These are phyloP conservation scores for Gymnarchus niloticus DNA, from an alignment of 2,113 vertebrate species.

Conservation along the genomic window DNA sequence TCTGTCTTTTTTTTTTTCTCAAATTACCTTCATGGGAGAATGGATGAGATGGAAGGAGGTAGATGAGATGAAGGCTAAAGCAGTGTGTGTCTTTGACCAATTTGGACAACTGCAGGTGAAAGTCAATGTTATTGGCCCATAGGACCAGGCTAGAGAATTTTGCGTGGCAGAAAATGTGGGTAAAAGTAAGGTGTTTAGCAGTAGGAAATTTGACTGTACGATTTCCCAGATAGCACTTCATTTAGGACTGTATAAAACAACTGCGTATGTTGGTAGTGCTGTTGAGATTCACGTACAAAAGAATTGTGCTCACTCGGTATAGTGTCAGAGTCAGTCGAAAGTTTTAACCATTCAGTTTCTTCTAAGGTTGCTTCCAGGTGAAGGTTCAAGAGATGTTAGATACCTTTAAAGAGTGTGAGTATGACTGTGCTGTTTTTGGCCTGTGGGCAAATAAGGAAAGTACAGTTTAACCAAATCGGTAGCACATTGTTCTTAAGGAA, in stretches of 20 bases:
- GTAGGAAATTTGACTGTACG: background rate
- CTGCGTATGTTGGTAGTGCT: background rate
- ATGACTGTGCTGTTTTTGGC: background rate
- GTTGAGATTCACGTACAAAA: background rate
- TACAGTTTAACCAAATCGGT: background rate
- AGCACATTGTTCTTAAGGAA: background rate
- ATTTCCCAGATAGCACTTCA: background rate
- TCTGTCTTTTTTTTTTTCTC: background rate
- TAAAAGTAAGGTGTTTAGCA: background rate
- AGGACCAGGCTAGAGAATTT: no score
- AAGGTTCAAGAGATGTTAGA: background rate
- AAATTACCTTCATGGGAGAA: background rate
- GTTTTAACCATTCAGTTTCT: background rate
- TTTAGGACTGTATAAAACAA: background rate
- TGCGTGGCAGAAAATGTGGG: background rate
- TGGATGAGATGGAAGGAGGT: background rate
- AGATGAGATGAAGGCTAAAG: background rate
- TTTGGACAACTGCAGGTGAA: background rate
- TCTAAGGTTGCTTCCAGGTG: background rate
- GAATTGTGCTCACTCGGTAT: background rate
- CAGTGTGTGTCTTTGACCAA: background rate
- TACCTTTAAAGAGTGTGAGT: background rate
- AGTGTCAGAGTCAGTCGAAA: no score
- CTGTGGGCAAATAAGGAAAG: no score
- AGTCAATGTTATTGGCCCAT: background rate